Base-by-base conservation (phyloP, 2,888 invertebrate genomes). In the Drosophila robusta region DNA sequence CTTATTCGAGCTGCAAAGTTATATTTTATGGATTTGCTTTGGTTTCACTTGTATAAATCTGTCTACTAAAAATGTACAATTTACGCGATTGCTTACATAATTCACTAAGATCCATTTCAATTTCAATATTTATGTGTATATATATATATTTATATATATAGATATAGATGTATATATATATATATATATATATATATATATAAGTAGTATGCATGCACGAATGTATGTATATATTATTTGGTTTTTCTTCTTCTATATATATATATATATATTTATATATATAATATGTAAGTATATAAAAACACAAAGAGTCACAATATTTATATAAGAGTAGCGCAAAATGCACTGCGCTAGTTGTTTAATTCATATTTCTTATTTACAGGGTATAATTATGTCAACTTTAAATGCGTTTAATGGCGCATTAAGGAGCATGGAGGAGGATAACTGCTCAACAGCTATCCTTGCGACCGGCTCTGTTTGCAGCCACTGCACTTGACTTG, bases 41-140 rank as follows among this genome's bases (percentile, higher is more conserved):
- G n/a, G 18, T 7, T 61, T 34, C 51, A 41, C 6, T 63, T 72
- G 83, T 80, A 82, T 70, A 83, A 83, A 88, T 83, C 70, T 70
- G 68, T 62, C 75, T 70, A 83, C 89, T 79, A 65, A 68, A 86
- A 80, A 74, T 83, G 47, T 83, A 83, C 75, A 83, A 71, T 71
- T 76, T 70, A 74, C 66, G 74, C 71, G 78, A 82, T 88, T 83
- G 80, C 87, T 80, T 86, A 67, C 77, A 69, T 70, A 83, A 73
- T 70, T 78, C 58, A 63, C 74, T 79, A 68, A 18, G 38, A 54
- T 68, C 46, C 46, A 39, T 57, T 54, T 61, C 22, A n/a, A 29
- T 49, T 45, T 51, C 41, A 56, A 62, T 63, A 62, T 49, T 3
- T 47, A 22, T 57, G 12, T 49, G 29, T 50, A 32, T 41, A 14